Percentiles rank a stretch among this genome's conserved stretches.
These are phyloP conservation scores for Caenorhabditis wallacei DNA, from an alignment of 2,888 invertebrate genomes.

Conservation along the genomic window DNA sequence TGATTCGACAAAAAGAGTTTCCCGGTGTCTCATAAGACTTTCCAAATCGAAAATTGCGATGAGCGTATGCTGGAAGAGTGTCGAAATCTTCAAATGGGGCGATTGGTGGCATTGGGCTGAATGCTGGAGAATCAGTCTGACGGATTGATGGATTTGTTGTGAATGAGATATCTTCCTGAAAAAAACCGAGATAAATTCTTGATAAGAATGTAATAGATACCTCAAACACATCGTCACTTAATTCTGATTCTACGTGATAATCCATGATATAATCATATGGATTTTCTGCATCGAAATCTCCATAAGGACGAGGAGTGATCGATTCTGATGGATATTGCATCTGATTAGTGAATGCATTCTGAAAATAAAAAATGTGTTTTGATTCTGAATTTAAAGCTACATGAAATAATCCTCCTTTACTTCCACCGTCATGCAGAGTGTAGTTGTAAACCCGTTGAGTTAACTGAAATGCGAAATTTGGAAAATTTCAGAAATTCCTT, in stretches of 20 bases:
- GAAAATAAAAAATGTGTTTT: not conserved
- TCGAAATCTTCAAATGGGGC: conserved; percentile 32
- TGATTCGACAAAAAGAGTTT: conserved; percentile 14
- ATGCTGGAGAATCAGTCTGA: not conserved
- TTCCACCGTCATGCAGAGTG: conserved; percentile 7
- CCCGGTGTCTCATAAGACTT: conserved; percentile 17
- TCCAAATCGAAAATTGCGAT: conserved; percentile 20
- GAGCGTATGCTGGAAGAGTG: not conserved
- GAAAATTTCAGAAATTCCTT: not conserved
- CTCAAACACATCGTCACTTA: conserved; percentile 42
- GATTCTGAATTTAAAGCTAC: not conserved
- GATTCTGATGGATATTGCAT: not conserved
- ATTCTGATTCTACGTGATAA: conserved; percentile 20
- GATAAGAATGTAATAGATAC: too few relatives aligned
- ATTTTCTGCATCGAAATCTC: conserved; percentile 18
- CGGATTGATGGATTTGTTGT: not conserved
- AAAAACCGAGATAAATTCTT: too few relatives aligned
- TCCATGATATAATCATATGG: conserved; percentile 38
- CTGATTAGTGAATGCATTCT: conserved; percentile 3
- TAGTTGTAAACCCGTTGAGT: not conserved
- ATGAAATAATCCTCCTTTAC: not conserved
- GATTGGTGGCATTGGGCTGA: conserved; percentile 21
- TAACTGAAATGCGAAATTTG: not conserved
- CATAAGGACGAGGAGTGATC: not conserved
- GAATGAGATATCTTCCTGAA: conserved; percentile 6